Evolutionary conservation across 1,140 invertebrate species (phyloP).

Genomic region (Danaus melanippus): DNA sequence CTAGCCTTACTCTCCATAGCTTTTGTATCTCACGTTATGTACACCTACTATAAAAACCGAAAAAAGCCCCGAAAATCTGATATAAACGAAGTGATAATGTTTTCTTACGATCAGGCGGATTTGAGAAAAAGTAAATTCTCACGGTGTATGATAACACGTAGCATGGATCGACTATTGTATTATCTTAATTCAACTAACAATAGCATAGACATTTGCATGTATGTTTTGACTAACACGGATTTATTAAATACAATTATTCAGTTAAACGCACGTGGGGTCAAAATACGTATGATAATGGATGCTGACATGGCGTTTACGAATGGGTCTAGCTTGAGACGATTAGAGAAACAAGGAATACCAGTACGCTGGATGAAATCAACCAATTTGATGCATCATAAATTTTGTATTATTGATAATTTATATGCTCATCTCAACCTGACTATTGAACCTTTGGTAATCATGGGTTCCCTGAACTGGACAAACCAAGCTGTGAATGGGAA

Average conservation of each 20-base stretch:
- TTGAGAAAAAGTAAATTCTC: conserved; percentile 51
- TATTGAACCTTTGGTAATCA: conserved; percentile 34
- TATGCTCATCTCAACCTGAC: conserved; percentile 14
- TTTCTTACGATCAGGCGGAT: conserved; percentile 27
- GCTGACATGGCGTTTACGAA: conserved; percentile 58
- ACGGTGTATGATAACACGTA: conserved; percentile 36
- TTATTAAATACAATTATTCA: conserved; percentile 43
- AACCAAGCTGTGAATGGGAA: conserved; percentile 55
- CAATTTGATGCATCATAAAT: conserved; percentile 63
- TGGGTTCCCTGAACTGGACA: conserved; percentile 62
- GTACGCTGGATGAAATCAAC: conserved; percentile 62
- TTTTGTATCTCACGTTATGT: conserved; percentile 34
- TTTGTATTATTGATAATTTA: conserved; percentile 46
- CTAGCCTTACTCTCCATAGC: conserved; percentile 31
- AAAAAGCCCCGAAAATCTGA: conserved; percentile 27
- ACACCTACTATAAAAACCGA: conserved; percentile 38
- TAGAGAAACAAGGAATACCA: conserved; percentile 47
- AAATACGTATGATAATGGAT: conserved; percentile 52
- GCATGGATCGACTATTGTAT: conserved; percentile 44
- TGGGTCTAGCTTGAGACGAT: conserved; percentile 37
- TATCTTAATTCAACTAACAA: conserved; percentile 40
- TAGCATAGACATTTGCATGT: conserved; percentile 57
- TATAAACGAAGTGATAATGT: conserved; percentile 58
- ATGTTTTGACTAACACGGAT: conserved; percentile 53
- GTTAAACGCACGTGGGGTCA: conserved; percentile 42